Conservation (phyloP, 2,797 vertebrate species). For the Gallirallus australis region DNA sequence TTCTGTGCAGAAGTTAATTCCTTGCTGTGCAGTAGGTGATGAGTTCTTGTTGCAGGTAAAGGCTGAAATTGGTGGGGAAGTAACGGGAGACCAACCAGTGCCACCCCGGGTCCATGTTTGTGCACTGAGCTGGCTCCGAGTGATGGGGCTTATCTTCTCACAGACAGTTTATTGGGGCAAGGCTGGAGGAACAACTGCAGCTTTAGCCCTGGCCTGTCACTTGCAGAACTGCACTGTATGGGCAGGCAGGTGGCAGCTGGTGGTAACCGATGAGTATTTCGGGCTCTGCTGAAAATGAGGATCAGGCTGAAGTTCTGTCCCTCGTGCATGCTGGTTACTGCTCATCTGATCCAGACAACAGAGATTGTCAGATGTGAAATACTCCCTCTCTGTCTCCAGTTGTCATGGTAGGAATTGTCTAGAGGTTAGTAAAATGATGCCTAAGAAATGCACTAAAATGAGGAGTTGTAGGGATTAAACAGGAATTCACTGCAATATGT, state of each 20-base stretch:
- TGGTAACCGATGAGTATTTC: not conserved
- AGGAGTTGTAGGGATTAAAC: not conserved
- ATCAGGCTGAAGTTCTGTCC: not conserved
- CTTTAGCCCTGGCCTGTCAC: accelerated
- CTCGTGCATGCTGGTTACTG: accelerated
- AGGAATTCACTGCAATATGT: not conserved
- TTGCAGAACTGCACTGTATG: accelerated
- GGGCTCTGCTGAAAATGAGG: accelerated
- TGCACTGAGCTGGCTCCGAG: too few species aligned
- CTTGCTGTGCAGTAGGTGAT: too few species aligned
- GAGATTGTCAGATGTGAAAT: not conserved
- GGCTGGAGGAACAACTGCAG: not conserved
- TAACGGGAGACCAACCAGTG: accelerated
- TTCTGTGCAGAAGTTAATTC: not conserved
- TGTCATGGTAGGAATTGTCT: not conserved
- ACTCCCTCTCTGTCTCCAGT: not conserved
- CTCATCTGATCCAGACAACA: not conserved
- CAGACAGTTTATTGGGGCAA: accelerated
- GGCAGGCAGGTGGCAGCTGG: not conserved
- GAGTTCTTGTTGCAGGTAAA: not conserved
- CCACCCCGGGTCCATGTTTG: accelerated
- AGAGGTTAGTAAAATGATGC: not conserved
- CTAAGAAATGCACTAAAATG: not conserved
- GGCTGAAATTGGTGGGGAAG: not conserved
- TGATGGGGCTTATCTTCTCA: accelerated